phyloP scores from a whole-genome alignment of 2,888 invertebrate species.

The Agonum fuliginosum region DNA sequence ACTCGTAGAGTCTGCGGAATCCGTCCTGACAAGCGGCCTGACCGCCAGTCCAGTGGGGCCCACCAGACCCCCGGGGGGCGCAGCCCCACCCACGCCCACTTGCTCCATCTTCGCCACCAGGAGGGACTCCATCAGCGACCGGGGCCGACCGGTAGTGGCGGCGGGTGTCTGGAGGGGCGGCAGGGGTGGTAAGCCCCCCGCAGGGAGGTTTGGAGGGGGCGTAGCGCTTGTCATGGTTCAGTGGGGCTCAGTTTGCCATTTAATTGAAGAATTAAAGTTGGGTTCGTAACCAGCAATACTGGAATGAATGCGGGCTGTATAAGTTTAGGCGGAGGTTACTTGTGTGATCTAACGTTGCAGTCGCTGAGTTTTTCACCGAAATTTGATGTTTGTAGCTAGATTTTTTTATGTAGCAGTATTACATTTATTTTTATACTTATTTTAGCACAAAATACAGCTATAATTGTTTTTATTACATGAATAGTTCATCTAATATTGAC shows the following conservation, averaged over 20 bases:
- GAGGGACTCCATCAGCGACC: constrained; percentile 87
- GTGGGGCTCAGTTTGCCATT: not conserved
- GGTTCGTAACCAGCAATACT: not conserved
- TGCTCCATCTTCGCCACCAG: constrained; percentile 89
- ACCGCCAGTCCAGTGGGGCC: not conserved
- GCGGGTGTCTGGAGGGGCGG: not conserved
- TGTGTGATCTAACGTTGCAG: not conserved
- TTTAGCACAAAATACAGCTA: too few relatives aligned
- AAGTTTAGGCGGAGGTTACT: constrained; percentile 14
- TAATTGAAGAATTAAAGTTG: not conserved
- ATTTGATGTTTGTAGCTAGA: too few relatives aligned
- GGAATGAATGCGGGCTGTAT: not conserved
- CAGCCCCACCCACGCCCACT: constrained; percentile 66
- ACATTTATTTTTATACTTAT: too few relatives aligned
- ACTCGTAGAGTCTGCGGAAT: constrained; percentile 86
- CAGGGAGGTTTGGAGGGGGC: not conserved
- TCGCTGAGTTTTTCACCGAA: not conserved
- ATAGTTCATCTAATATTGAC: too few relatives aligned
- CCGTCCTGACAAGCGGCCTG: constrained; percentile 79
- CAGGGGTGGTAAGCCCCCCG: not conserved
- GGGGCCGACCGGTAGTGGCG: not conserved
- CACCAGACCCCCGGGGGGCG: not conserved
- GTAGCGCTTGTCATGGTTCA: constrained; percentile 30
- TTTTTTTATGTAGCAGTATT: too few relatives aligned
- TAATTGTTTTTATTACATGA: too few relatives aligned